These are phyloP conservation scores for Dasypogon diadema DNA, from an alignment of 2,888 invertebrate species.

Conservation along the genomic window DNA sequence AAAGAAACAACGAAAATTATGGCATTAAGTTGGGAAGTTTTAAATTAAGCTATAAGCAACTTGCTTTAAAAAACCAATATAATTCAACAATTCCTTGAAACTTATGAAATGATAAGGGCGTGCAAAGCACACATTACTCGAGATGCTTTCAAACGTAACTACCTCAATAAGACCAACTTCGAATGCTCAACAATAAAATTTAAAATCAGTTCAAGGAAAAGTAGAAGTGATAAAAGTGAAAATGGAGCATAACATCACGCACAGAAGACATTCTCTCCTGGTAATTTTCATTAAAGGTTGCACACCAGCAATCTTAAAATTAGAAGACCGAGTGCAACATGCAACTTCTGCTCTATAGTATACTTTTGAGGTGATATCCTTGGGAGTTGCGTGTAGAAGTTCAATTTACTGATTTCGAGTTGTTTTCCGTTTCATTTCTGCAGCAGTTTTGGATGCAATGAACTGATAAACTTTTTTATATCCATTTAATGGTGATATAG, in stretches of 20 bases:
- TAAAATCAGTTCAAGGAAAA: slow-evolving; percentile 19
- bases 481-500: background rate
- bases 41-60: no score
- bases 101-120: background rate
- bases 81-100: no score
- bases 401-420: background rate
- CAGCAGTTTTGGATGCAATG: background rate
- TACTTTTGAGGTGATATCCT: background rate
- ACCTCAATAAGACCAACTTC: background rate
- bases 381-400: background rate
- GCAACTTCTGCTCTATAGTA: background rate
- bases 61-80: no score
- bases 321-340: slow-evolving; percentile 11
- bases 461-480: slow-evolving; percentile 5
- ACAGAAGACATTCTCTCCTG: slow-evolving; percentile 6
- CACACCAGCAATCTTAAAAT: slow-evolving; percentile 12
- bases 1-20: no score
- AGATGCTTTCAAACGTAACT: background rate
- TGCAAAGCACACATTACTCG: background rate
- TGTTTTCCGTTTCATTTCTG: background rate
- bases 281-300: background rate
- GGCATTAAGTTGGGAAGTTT: no score
- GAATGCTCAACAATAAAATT: slow-evolving; percentile 21
- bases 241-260: slow-evolving; percentile 12
- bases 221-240: slow-evolving; percentile 17